These are phyloP conservation scores for Piaya cayana DNA, from an alignment of 2,113 vertebrate species.

Conservation along the genomic window DNA sequence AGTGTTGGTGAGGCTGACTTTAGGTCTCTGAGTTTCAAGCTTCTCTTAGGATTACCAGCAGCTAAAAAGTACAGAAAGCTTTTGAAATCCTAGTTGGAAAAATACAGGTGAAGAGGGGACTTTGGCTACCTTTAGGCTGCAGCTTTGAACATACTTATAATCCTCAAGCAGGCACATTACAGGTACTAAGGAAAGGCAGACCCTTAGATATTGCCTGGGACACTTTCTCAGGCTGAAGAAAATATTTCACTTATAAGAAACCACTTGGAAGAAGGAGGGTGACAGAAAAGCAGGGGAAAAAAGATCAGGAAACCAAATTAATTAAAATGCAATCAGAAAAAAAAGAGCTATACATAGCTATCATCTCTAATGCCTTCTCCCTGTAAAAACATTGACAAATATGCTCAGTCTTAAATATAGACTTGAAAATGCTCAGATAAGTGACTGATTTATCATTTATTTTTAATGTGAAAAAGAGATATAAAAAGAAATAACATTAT, in stretches of 20 bases:
- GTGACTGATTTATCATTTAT: slow-evolving; percentile 23
- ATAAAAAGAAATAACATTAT: slow-evolving; percentile 40
- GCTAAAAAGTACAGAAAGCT: background rate
- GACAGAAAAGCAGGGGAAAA: background rate
- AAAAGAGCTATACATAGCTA: background rate
- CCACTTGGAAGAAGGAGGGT: background rate
- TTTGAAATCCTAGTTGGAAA: background rate
- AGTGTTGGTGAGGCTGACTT: background rate
- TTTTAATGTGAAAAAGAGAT: slow-evolving; percentile 31
- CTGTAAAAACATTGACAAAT: background rate
- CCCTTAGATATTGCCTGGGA: background rate
- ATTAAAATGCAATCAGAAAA: background rate
- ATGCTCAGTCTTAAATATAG: background rate
- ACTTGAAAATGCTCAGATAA: background rate
- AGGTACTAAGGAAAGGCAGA: background rate
- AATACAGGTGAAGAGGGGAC: background rate
- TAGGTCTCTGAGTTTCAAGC: background rate
- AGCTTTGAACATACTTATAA: background rate
- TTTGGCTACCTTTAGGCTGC: background rate
- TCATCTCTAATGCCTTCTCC: background rate
- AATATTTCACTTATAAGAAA: background rate
- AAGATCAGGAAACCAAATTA: background rate
- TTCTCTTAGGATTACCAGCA: background rate
- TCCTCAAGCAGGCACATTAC: background rate
- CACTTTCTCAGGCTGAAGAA: background rate